Evolutionary conservation across 2,888 invertebrate genomes (phyloP).

Genomic region (Cynaeus angustus): DNA sequence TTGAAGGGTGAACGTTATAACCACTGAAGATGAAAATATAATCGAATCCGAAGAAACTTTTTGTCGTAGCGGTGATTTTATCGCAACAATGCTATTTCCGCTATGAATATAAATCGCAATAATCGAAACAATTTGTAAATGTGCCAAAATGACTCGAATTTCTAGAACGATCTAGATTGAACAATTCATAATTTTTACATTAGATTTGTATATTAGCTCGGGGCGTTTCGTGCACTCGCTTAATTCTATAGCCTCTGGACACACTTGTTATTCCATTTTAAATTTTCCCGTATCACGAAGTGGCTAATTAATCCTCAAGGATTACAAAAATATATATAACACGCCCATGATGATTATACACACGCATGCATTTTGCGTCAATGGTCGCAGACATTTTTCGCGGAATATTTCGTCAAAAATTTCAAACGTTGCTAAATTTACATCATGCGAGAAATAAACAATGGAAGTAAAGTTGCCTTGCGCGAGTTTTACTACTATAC

Average conservation of each 20-base stretch:
- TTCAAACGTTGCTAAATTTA: slow-evolving; percentile 42
- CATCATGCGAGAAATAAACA: slow-evolving; percentile 20
- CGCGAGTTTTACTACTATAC: slow-evolving; percentile 7
- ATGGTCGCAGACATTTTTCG: slow-evolving; percentile 17
- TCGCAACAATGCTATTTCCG: slow-evolving; percentile 37
- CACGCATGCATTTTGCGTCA: slow-evolving; percentile 39
- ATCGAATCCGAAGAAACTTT: not conserved
- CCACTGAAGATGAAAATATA: not conserved
- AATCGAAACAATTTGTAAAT: slow-evolving; percentile 46
- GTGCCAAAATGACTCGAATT: slow-evolving; percentile 36
- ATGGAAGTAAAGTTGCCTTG: slow-evolving; percentile 2
- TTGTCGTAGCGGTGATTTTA: slow-evolving; percentile 28
- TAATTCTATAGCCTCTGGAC: slow-evolving; percentile 46
- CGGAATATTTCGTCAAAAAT: slow-evolving; percentile 31
- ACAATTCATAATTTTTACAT: slow-evolving; percentile 42
- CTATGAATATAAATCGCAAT: slow-evolving; percentile 38
- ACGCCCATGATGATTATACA: slow-evolving; percentile 47
- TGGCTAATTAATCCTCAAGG: slow-evolving; percentile 52
- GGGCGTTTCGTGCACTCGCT: slow-evolving; percentile 50
- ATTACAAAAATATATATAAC: slow-evolving; percentile 51
- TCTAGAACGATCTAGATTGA: slow-evolving; percentile 29
- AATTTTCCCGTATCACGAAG: slow-evolving; percentile 51
- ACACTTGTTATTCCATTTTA: slow-evolving; percentile 51
- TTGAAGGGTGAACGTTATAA: slow-evolving; percentile 12
- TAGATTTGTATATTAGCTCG: slow-evolving; percentile 45